Percentiles rank a stretch among this genome's conserved stretches.
phyloP scores from a whole-genome alignment of 35 echinoderm and acorn worm genomes.

The Stichopus chloronotus region DNA sequence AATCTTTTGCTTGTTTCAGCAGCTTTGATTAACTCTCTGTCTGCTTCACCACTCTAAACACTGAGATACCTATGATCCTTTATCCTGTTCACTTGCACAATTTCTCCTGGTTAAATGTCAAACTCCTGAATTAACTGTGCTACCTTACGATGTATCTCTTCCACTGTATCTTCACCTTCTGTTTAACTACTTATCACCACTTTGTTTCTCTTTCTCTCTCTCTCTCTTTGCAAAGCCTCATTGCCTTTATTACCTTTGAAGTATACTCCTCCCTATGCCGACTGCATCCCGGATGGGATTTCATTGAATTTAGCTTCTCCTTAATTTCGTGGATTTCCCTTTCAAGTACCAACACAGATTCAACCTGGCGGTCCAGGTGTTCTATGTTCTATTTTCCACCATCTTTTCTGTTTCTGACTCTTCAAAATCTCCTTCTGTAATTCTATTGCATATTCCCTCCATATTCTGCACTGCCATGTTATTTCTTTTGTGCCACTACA shows the following conservation, averaged over 20 bases:
- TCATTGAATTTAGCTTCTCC: neutral
- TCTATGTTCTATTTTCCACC: neutral
- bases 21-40: neutral
- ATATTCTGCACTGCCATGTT: neutral
- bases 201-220: constrained; percentile 9
- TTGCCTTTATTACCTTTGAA: constrained; percentile 2
- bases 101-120: constrained; percentile 9
- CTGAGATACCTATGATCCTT: neutral
- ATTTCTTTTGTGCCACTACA: neutral
- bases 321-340: constrained; percentile 24
- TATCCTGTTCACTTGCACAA: constrained; percentile 33
- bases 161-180: neutral
- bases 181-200: neutral
- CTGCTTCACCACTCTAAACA: constrained; percentile 14
- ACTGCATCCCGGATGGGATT: neutral
- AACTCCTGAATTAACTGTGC: constrained; percentile 12
- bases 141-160: constrained; percentile 19
- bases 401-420: neutral
- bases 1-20: neutral
- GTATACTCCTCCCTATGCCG: neutral
- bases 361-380: neutral
- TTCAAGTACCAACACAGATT: neutral
- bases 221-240: constrained; percentile 24
- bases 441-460: neutral
- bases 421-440: neutral